phyloP scores from a whole-genome alignment of 2,888 invertebrate species.

The Dione juno region DNA sequence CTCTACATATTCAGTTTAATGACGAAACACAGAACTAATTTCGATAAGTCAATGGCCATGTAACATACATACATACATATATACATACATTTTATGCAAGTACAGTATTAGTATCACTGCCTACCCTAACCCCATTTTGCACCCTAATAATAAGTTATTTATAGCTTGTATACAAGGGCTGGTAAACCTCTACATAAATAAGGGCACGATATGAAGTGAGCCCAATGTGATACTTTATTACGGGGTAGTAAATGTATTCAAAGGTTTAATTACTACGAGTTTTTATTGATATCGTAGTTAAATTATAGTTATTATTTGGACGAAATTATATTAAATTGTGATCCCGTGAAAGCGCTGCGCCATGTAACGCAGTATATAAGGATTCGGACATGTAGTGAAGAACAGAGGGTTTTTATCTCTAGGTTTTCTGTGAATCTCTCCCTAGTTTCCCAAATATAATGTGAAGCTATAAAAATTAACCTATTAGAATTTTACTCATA shows the following conservation, averaged over 20 bases:
- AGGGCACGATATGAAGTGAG: slow-evolving; percentile 1
- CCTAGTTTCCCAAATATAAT: no score
- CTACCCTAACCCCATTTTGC: slow-evolving; percentile 12
- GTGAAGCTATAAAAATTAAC: no score
- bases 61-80: background rate
- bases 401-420: no score
- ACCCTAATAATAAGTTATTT: slow-evolving; percentile 26
- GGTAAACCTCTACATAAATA: slow-evolving; percentile 20
- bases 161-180: slow-evolving; percentile 21
- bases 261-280: slow-evolving; percentile 1
- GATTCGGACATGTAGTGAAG: no score
- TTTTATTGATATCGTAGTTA: background rate
- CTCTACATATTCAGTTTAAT: background rate
- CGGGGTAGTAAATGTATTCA: background rate
- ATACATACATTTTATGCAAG: background rate
- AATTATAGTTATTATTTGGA: no score
- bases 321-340: no score
- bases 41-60: slow-evolving; percentile 4
- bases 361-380: no score
- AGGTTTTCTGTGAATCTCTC: no score
- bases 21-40: background rate
- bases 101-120: slow-evolving; percentile 12
- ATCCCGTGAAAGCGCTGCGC: no score
- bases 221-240: slow-evolving; percentile 9
- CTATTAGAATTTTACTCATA: no score